Evolutionary conservation across 2,797 vertebrate genomes (phyloP), one percentile per base, ranked within the genome.

Genomic region (Gadopsis bispinosus): DNA sequence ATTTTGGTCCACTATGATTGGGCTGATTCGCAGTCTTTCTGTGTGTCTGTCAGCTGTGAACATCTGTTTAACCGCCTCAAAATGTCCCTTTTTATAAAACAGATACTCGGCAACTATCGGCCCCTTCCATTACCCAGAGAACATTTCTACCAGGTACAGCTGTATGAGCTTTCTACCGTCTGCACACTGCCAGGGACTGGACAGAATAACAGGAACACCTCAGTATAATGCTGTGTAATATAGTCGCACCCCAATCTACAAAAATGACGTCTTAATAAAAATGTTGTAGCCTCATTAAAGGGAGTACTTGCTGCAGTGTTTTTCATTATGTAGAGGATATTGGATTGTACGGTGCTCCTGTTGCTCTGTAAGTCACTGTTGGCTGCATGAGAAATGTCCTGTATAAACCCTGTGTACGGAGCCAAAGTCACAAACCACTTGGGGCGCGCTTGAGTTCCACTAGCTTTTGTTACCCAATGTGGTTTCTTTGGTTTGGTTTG

Each of bases 131-230:
- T 77, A 56, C 77, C 79, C 12, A 45, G 54, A 67, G 47, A 83
- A 69, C 22, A 80, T 87, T 74, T 82, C 85, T 62, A 83, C 41
- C 75, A 87, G 80, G 85, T 87, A 86, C 63, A 59, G 41, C 55
- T 17, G 64, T 37, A 50, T 84, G 66, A 37, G 0, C 33, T 47
- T 12, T 50, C 10, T 9, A 16, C 53, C 4, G 2, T 56, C 22
- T 81, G 65, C 77, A 68, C 58, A n/a, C 22, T 22, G 48, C 26
- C 50, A 35, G 1, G 20, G 33, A 31, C 22, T 72, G 54, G 60
- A 77, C 70, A 73, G 39, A 69, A 70, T 76, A 86, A 79, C 47
- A 69, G 55, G 61, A 70, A 75, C 58, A 72, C 43, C 29, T 68
- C 14, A 62, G 7, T 62, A 67, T 29, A 50, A 14, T 45, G 7